Evolutionary conservation across 2,797 vertebrate species (phyloP), one percentile per base, ranked within the genome.

Genomic region (Carcharodon carcharias): DNA sequence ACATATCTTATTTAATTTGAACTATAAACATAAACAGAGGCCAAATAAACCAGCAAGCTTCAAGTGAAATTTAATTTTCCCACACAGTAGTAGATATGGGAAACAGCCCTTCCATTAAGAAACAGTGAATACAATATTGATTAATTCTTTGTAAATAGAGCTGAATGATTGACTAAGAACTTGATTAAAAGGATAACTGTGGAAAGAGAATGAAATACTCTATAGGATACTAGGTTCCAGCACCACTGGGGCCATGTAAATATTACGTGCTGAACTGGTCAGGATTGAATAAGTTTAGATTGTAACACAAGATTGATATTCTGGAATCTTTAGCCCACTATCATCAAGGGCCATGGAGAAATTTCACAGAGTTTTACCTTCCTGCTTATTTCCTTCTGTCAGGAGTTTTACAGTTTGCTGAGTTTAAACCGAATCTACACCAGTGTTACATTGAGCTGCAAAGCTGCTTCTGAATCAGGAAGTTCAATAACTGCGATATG

Each of bases 101-200:
- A 63, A 91, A n/a, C 88, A 92, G 58, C 82, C 45, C 40, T 85
- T 45, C 82, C 35, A 63, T 92, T 92, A 92, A 63, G 35, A 61
- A 63, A 58, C 58, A n/a, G 58, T n/a, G 58, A 92, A 92, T 65
- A 18, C 58, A 61, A 40, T n/a, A 92, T 92, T 61, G 89, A 92
- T 92, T 35, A 92, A 92, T n/a, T 92, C 56, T n/a, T 92, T 92
- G 89, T n/a, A 92, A 63, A 92, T 63, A 35, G 58, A 92, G 58
- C 89, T 63, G 89, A 92, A 31, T 63, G 82, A 85, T 85, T 50
- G 82, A 85, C 82, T 85, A 85, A 85, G 82, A 85, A 85, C 45
- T 7, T 28, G 58, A 92, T 63, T 92, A 18, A 92, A 63, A 92
- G 35, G 58, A 92, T 92, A 92, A 65, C 35, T 92, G 35, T 92